Base-by-base conservation (phyloP, 2,113 vertebrate species). In the Callionymus lyra region DNA sequence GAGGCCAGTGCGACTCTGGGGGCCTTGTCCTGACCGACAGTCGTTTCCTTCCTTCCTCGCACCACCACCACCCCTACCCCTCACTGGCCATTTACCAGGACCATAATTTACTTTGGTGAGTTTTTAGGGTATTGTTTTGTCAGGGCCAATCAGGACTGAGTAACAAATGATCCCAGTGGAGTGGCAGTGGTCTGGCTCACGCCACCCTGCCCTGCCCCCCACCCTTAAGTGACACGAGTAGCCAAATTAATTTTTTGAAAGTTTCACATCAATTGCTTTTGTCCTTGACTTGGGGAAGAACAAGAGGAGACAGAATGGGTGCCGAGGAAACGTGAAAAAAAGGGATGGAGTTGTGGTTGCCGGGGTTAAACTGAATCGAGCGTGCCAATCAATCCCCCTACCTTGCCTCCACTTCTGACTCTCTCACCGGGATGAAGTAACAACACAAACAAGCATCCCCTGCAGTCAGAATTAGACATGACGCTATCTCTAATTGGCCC, bases 101-200 rank as follows among this genome's bases (percentile, higher is more conserved):
- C 89, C 87, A 90, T 97, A 94, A 97, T 98, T 97, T 93, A 96
- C 90, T 97, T 97, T 92, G 79, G 85, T 90, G 90, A 91, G 90
- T 94, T 98, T 93, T 94, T 95, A 97, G 92, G 91, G 92, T 92
- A 97, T 96, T 98, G 93, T 98, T 98, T 97, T 97, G 92, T 98
- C 94, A 96, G 87, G 88, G 83, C 92, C 91, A 96, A 95, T 96
- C 91, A 93, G 86, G 77, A 66, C 90, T 90, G 90, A 90, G 90
- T 93, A 95, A 97, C 91, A 93, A 97, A 97, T 88, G 92, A 90
- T 89, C 79, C 80, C 80, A 64, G 79, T 49, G 81, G 88, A 88
- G 89, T 86, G 82, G 87, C 68, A 79, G 80, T 83, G 83, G 78
- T 64, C 86, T 85, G 69, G 61, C 74, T 87, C 84, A 74, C 39